Conservation (phyloP, 2,797 vertebrate genomes). For the Clamator glandarius region DNA sequence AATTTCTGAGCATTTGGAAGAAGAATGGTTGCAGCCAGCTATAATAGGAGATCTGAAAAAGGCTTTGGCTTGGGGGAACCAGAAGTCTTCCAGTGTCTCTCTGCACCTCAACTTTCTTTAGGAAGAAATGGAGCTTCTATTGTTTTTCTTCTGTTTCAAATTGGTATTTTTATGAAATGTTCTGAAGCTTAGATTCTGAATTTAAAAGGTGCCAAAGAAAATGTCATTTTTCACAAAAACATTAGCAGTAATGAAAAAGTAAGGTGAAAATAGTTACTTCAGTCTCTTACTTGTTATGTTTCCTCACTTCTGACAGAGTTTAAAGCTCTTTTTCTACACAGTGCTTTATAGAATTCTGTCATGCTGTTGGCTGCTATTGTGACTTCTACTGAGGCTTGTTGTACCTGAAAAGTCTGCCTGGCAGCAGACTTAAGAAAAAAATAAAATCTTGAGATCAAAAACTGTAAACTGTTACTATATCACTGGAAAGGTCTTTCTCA, state of each 20-base stretch:
- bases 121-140: background rate
- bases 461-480: background rate
- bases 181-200: background rate
- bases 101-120: background rate
- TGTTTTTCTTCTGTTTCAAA: background rate
- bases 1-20: background rate
- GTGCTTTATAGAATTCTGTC: background rate
- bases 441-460: background rate
- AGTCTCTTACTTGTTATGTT: background rate
- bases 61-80: background rate
- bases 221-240: background rate
- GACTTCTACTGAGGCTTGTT: background rate
- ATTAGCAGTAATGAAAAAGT: background rate
- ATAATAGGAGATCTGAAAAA: background rate
- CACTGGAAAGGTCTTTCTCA: background rate
- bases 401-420: background rate
- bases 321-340: background rate
- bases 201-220: background rate
- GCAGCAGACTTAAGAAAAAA: background rate
- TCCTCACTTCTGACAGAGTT: background rate
- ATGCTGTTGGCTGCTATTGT: background rate
- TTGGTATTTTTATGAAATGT: background rate
- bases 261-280: background rate
- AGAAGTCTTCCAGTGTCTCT: background rate
- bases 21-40: background rate